Base-by-base conservation (phyloP, 2,113 vertebrate species). In the Sapajus apella region DNA sequence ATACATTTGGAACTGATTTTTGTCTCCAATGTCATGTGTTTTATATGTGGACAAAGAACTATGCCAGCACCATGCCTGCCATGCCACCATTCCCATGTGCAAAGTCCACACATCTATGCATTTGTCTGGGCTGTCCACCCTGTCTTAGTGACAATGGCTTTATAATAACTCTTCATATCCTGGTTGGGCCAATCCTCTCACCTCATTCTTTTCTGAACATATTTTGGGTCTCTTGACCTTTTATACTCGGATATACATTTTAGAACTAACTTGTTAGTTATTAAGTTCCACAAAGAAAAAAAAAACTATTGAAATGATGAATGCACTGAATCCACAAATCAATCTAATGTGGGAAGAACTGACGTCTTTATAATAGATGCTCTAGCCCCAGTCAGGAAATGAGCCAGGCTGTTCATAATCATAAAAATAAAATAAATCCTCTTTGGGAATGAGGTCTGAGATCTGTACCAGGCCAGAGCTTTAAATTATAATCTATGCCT, bases 61-160 rank as follows among this genome's bases (percentile, higher is more conserved):
- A 5, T 6, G 85, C 14, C 5, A 11, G 56, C 55, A 18, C 17
- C 1, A 0, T 6, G 8, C 50, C 40, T 68, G 64, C 64, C 32
- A 68, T 3, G 0, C 21, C 2, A 40, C 35, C 2, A 25, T 43
- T 64, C 6, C 50, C 50, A 12, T 4, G 43, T 2, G 21, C 45
- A n/a, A 11, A 5, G 32, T 43, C 23, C 1, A 9, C 1, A 6
- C 17, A 8, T 0, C 1, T 1, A 21, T 11, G n/a, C 3, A 2
- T 21, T 35, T 73, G 21, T n/a, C 55, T 70, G 37, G 55, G 37
- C 80, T 17, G 30, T 13, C 6, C 40, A 55, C 8, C 20, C 40
- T 37, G 5, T n/a, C 40, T 82, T 23, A 8, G 70, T 37, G 50
- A 56, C 1, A 1, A 89, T 0, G 8, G 58, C 58, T 3, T 61